Percentiles rank a stretch among this genome's conserved stretches.
Conservation (phyloP, 2,797 vertebrate genomes). For the Pseudochirops corinnae region DNA sequence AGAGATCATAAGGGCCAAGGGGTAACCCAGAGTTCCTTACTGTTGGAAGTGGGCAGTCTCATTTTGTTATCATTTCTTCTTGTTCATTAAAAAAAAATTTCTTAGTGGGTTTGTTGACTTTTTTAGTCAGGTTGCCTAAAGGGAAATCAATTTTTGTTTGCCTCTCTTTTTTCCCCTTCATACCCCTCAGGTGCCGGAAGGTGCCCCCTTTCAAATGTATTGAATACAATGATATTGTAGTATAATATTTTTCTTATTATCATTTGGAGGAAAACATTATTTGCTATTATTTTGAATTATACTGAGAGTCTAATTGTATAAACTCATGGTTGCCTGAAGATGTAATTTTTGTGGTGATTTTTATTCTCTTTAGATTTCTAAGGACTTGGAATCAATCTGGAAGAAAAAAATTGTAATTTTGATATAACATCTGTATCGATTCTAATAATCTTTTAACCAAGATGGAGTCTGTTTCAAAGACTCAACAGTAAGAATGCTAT, state of each 20-base stretch:
- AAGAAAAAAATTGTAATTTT: background rate
- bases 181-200: background rate
- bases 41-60: background rate
- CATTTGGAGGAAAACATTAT: background rate
- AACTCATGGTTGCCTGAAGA: background rate
- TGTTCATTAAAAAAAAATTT: background rate
- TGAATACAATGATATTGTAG: background rate
- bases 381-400: background rate
- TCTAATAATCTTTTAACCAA: background rate
- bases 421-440: background rate
- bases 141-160: background rate
- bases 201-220: background rate
- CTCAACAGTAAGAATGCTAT: background rate
- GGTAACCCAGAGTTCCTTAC: background rate
- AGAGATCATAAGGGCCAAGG: background rate
- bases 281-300: background rate
- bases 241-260: background rate
- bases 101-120: background rate
- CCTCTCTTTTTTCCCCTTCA: background rate
- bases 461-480: background rate
- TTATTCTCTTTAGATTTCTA: background rate
- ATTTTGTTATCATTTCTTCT: background rate
- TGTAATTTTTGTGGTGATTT: background rate
- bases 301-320: background rate
- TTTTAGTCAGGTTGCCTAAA: background rate